phyloP scores from a whole-genome alignment of 2,113 vertebrate genomes.

The Narcine bancroftii region DNA sequence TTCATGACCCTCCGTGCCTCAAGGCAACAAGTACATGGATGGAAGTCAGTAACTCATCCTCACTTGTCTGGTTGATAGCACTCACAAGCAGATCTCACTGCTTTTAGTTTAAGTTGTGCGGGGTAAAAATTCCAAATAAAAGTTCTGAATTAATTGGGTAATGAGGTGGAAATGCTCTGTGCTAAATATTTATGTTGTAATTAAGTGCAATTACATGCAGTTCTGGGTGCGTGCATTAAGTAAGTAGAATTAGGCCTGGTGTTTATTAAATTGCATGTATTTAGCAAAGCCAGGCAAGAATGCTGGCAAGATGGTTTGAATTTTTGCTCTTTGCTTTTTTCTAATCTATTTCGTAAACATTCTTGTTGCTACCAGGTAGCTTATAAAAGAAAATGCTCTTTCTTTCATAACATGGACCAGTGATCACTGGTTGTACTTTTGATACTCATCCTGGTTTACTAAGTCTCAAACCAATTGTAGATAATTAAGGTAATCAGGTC shows the following conservation, averaged over 20 bases:
- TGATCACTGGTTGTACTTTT: neutral
- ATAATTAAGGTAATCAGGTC: neutral
- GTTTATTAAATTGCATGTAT: constrained; percentile 16
- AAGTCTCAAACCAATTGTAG: neutral
- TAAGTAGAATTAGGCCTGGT: neutral
- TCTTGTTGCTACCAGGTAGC: neutral
- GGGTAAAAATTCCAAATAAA: constrained; percentile 14
- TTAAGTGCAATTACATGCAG: constrained; percentile 9
- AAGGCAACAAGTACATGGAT: neutral
- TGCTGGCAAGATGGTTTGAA: neutral
- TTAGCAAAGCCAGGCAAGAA: neutral
- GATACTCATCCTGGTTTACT: neutral
- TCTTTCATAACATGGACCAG: neutral
- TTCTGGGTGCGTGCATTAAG: neutral
- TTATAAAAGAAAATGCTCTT: neutral
- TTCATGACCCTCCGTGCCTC: neutral
- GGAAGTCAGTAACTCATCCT: neutral
- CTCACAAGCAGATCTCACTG: neutral
- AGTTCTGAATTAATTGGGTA: neutral
- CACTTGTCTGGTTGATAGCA: neutral
- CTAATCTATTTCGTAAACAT: neutral
- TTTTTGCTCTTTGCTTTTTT: neutral
- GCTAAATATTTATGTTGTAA: constrained; percentile 31
- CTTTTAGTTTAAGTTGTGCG: neutral
- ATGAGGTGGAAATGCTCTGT: constrained; percentile 14